Percentiles rank a stretch among this genome's conserved stretches.
Conservation (phyloP, 1,140 invertebrate genomes). For the Eupristina koningsbergeri region DNA sequence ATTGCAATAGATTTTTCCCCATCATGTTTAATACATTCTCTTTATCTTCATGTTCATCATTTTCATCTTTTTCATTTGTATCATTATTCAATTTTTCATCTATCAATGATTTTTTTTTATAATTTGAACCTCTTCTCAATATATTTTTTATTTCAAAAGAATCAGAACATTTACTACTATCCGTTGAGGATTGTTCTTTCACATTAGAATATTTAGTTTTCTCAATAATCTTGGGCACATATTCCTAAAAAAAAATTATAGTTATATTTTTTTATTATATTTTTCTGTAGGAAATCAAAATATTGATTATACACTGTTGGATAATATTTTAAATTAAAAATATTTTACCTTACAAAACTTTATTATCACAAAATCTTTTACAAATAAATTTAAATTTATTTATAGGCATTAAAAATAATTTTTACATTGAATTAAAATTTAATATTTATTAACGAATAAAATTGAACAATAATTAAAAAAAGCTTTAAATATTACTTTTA, state of each 20-base stretch:
- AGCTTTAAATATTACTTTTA: slow-evolving; percentile 30
- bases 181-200: background rate
- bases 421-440: too few species aligned
- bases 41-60: slow-evolving; percentile 35
- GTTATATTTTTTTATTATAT: background rate
- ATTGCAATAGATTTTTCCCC: slow-evolving; percentile 29
- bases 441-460: too few species aligned
- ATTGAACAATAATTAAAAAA: too few species aligned
- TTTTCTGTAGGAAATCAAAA: too few species aligned
- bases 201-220: background rate
- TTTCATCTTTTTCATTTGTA: slow-evolving; percentile 23
- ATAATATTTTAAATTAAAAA: background rate
- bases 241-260: slow-evolving; percentile 8
- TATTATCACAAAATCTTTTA: too few species aligned
- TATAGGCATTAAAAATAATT: too few species aligned
- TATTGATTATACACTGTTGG: too few species aligned
- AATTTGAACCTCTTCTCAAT: background rate
- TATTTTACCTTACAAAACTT: background rate
- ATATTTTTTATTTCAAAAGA: background rate
- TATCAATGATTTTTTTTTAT: slow-evolving; percentile 6
- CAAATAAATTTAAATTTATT: too few species aligned
- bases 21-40: background rate
- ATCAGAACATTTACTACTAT: background rate
- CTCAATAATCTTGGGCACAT: background rate
- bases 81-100: background rate